phyloP scores from a whole-genome alignment of 1,140 invertebrate genomes.

The Drosophila ogumai region DNA sequence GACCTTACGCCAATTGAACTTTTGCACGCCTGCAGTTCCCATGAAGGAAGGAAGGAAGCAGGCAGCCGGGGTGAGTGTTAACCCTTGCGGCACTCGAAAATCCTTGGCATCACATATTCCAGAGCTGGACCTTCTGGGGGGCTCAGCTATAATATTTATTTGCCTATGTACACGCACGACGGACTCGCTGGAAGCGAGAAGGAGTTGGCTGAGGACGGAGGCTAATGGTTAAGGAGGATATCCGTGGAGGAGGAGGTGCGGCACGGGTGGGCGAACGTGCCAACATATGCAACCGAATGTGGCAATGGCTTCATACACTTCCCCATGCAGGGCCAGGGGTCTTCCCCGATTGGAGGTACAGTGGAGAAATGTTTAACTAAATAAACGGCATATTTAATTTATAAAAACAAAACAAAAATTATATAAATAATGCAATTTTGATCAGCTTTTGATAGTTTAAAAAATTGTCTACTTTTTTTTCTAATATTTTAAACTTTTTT shows the following conservation, averaged over 20 bases:
- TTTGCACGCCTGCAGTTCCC: slow-evolving; percentile 26
- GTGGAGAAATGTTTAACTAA: neutral
- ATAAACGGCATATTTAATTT: neutral
- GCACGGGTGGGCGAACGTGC: slow-evolving; percentile 16
- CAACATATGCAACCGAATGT: slow-evolving; percentile 52
- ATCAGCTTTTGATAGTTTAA: no score
- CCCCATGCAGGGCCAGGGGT: neutral
- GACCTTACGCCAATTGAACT: slow-evolving; percentile 49
- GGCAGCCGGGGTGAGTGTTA: neutral
- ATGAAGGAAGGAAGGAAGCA: no score
- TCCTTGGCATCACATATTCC: neutral
- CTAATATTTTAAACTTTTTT: no score
- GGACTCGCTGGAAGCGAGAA: slow-evolving; percentile 22
- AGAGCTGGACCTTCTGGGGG: slow-evolving; percentile 4
- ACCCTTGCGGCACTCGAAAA: slow-evolving; percentile 20
- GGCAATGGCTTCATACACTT: slow-evolving; percentile 40
- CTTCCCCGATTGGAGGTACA: neutral
- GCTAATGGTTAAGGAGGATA: neutral
- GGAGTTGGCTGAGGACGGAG: neutral
- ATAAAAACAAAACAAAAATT: neutral
- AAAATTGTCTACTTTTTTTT: no score
- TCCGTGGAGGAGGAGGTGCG: neutral
- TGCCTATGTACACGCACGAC: slow-evolving; percentile 43
- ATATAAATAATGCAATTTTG: no score
- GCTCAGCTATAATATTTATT: slow-evolving; percentile 48